Evolutionary conservation across 2,113 vertebrate genomes (phyloP), one percentile per base, ranked within the genome.

Genomic region (Chionomys nivalis): DNA sequence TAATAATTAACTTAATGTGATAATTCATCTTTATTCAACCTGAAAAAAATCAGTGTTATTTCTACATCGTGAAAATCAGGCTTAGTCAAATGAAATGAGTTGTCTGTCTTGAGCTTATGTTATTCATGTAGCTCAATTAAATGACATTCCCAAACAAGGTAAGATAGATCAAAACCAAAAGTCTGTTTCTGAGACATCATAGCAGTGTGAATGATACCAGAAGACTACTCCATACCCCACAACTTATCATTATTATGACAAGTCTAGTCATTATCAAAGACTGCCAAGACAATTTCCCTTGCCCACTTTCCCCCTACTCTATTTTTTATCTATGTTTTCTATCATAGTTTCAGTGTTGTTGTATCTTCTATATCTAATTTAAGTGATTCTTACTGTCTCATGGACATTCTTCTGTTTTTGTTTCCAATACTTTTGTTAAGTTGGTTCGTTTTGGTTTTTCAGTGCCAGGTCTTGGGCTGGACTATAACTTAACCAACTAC

Each of bases 1-100:
- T 97, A 97, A 97, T 97, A 96, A 89, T 95, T 95, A 95, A 95
- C 89, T 97, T 95, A 89, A 88, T 90, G 93, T 75, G 63, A 97
- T 97, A 21, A 5, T 91, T 90, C 90, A 95, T 95, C 89, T 91
- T 91, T 95, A 93, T 93, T 96, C 58, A 93, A 90, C 39, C 87
- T 94, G 89, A 95, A 96, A 97, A 98, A 89, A 95, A 93, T 47
- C 81, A 36, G 86, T 52, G 89, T 94, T 75, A 92, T 58, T 82
- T 92, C 66, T 96, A 77, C 87, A 88, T 28, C 24, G 19, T 97
- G 94, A 93, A 97, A 97, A 97, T 55, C 73, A 28, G 65, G 96
- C 79, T 61, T 61, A 97, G 72, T 36, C 91, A 66, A 94, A 94
- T 87, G 23, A 94, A 95, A 93, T 93, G 55, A 95, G 58, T 2